Base-by-base conservation (phyloP, 1,140 invertebrate genomes). In the Drosophila orena region DNA sequence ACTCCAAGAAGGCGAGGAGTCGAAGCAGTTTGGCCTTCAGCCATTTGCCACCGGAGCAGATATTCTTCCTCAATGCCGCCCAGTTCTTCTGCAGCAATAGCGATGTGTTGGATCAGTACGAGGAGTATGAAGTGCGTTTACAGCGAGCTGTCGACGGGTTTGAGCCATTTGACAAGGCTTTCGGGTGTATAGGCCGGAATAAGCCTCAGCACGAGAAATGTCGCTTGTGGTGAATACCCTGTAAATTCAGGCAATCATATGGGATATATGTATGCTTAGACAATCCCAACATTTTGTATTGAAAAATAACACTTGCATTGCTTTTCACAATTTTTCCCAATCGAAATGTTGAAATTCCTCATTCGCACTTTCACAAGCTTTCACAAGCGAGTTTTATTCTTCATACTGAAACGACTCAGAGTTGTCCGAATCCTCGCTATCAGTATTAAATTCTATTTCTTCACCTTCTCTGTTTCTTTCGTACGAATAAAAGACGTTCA, bases 31-130 rank as follows among this genome's bases (percentile, higher is more conserved):
- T 47, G 0, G 40, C n/a, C 12, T 77, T 79, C 12, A 73, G 54
- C 3, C 40, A 30, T 6, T 46, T 85, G 20, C 8, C 65, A 0
- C 47, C 72, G 49, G 57, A 69, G 44, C 49, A 88, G 20, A 27
- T 91, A 0, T 91, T 91, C 46, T 91, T 91, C 20, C 54, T 90
- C 0, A 91, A 85, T 42, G 12, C 81, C 43, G 88, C 83, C 0
- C 89, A 90, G 27, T 88, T 88, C 49, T 91, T 91, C 22, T 91
- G 89, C 24, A 77, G 80, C 4, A 17, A 58, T 27, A 15, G n/a
- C 8, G 17, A 14, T 3, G 1, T 5, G 0, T 35, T 57, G 1
- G 77, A 76, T 12, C 4, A 34, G 7, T 88, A 90, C 58, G 83
- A 84, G 35, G 4, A 65, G 0, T 80, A 85, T 15, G 52, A 77